Base-by-base conservation (phyloP, 2,888 invertebrate genomes). In the Auanema sp. region DNA sequence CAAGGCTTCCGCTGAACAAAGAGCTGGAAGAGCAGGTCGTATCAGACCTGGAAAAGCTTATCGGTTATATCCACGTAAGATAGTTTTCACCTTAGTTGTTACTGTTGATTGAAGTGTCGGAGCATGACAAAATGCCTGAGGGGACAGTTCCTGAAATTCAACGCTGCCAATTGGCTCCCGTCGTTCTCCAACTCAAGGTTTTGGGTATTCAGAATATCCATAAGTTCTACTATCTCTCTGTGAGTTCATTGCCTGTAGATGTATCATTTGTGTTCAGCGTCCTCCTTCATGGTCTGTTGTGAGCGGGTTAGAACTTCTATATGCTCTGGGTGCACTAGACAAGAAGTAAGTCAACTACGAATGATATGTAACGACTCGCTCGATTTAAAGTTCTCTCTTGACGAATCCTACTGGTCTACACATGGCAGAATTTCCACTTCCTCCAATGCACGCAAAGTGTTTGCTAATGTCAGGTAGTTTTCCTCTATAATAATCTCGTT, bases 1-100 rank as follows among this genome's bases (percentile, higher is more conserved):
- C 24, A 66, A 75, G 1, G 91, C 93, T 57, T 92, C 92, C 44
- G 95, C 96, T 0, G 88, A 89, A 65, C 96, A 97, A 84, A 87
- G 97, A 64, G 92, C 95, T 0, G 97, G 97, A 0, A 87, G 97
- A 58, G 92, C 94, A 1, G 97, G 96, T 0, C 87, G 97, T 52
- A 88, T 91, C 11, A 86, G 89, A 53, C 87, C 90, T 0, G 97
- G 97, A 56, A 91, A 92, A 85, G 91, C 91, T 0, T 96, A 90
- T 81, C 72, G 86, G 61, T 74, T 86, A 11, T 86, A 85, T 70
- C 81, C 85, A 16, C 12, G 47, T 58, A 41, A 3, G 54, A 56
- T 66, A 74, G 21, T 23, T 52, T 5, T n/a, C n/a, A n/a, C n/a
- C n/a, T n/a, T n/a, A n/a, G n/a, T n/a, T n/a, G n/a, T n/a, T n/a